Conservation (phyloP, 2,888 invertebrate species). For the Sphinx pinastri region DNA sequence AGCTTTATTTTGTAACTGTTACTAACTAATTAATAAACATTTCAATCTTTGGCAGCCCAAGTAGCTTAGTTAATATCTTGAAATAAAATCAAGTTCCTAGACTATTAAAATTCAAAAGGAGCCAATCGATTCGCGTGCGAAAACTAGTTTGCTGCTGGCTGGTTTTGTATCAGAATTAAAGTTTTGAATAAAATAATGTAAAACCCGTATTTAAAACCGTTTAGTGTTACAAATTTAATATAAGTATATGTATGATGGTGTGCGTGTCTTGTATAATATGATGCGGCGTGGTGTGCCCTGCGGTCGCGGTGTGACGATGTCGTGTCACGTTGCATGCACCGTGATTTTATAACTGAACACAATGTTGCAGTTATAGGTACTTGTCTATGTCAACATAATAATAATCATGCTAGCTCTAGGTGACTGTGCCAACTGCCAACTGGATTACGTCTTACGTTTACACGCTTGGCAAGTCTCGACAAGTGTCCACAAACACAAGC, state of each 20-base stretch:
- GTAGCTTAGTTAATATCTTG: not conserved
- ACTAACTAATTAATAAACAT: conserved; percentile 6
- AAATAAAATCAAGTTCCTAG: conserved; percentile 1
- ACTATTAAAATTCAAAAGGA: not conserved
- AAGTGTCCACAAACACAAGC: no score
- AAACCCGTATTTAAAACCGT: conserved; percentile 22
- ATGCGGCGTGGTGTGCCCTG: not conserved
- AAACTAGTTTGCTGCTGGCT: not conserved
- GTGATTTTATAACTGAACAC: conserved; percentile 28
- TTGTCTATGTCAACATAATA: conserved; percentile 23
- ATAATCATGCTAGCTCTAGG: conserved; percentile 17
- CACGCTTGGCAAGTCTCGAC: no score
- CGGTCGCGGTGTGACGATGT: conserved; percentile 16
- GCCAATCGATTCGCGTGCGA: not conserved
- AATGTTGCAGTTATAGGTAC: conserved; percentile 25
- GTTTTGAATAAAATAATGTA: not conserved
- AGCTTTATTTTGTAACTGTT: not conserved
- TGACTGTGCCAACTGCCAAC: conserved; percentile 23
- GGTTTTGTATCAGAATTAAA: not conserved
- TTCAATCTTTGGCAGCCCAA: not conserved
- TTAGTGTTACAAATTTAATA: conserved; percentile 14
- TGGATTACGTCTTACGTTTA: not conserved
- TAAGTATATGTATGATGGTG: conserved; percentile 10
- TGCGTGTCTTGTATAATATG: not conserved
- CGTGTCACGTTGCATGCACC: conserved; percentile 32